These are phyloP conservation scores for Pangasius sanitwongsei DNA, from an alignment of 2,797 vertebrate genomes.

Conservation along the genomic window DNA sequence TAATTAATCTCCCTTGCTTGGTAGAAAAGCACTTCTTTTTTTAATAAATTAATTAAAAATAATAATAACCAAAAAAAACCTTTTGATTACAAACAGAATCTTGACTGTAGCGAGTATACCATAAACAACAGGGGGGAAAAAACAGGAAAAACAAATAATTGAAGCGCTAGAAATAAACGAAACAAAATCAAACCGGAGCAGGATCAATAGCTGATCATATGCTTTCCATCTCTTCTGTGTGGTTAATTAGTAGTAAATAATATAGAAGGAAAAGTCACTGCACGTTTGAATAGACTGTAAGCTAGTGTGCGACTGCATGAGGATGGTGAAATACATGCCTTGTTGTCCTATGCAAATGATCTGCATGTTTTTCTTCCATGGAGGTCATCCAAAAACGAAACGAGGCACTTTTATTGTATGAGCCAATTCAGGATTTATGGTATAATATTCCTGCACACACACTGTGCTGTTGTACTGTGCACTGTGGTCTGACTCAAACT, in stretches of 20 bases:
- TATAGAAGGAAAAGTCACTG: background rate
- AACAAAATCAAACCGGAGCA: background rate
- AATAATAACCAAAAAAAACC: too few species aligned
- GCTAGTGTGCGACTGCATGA: background rate
- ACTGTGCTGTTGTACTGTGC: background rate
- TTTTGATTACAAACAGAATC: background rate
- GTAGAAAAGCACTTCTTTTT: background rate
- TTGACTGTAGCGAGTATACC: background rate
- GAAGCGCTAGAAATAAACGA: background rate
- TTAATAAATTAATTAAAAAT: too few species aligned
- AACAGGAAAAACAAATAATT: background rate
- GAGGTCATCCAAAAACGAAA: slow-evolving; percentile 25
- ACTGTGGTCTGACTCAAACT: background rate
- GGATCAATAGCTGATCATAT: background rate
- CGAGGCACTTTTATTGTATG: background rate
- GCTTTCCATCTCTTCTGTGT: background rate
- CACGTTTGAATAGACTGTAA: background rate
- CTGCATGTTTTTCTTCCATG: background rate
- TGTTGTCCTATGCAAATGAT: slow-evolving; percentile 3
- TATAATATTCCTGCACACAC: slow-evolving; percentile 1
- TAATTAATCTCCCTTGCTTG: background rate
- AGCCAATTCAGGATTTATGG: slow-evolving; percentile 9
- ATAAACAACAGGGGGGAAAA: background rate
- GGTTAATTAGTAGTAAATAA: background rate
- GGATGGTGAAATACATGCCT: background rate